phyloP scores from a whole-genome alignment of 1,140 invertebrate genomes.

The Propsilocerus akamusi region DNA sequence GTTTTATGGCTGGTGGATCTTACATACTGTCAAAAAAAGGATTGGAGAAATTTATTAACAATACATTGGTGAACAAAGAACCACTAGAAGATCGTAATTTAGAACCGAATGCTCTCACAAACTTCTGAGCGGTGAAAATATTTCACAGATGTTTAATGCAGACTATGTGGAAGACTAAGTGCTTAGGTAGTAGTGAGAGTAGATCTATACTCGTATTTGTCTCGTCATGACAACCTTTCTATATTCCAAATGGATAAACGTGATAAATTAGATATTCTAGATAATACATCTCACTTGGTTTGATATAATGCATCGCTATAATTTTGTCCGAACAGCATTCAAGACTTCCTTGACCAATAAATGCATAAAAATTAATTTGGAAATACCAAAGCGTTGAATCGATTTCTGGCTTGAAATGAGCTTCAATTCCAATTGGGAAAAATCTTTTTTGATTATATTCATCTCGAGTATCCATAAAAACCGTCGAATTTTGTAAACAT shows the following conservation, averaged over 20 bases:
- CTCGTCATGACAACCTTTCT: no score
- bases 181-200: no score
- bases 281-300: conserved; percentile 67
- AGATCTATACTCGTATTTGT: no score
- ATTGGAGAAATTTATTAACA: no score
- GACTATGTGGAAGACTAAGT: no score
- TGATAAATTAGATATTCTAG: conserved; percentile 76
- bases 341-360: conserved; percentile 35
- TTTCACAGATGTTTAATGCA: no score
- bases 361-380: conserved; percentile 38
- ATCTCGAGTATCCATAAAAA: conserved; percentile 57
- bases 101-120: no score
- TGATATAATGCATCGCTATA: conserved; percentile 75
- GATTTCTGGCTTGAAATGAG: conserved; percentile 54
- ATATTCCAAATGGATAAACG: conserved; percentile 48
- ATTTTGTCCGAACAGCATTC: conserved; percentile 72
- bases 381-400: conserved; percentile 56
- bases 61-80: no score
- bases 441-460: conserved; percentile 53
- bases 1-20: conserved; percentile 70
- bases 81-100: no score
- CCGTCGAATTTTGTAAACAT: conserved; percentile 53
- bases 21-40: no score
- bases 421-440: conserved; percentile 63
- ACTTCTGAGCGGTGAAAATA: no score